A percentile compares a stretch with the other conserved stretches of the same genome.
Evolutionary conservation across 1,140 invertebrate species (phyloP).

Genomic region (Bombus haemorrhoidalis): DNA sequence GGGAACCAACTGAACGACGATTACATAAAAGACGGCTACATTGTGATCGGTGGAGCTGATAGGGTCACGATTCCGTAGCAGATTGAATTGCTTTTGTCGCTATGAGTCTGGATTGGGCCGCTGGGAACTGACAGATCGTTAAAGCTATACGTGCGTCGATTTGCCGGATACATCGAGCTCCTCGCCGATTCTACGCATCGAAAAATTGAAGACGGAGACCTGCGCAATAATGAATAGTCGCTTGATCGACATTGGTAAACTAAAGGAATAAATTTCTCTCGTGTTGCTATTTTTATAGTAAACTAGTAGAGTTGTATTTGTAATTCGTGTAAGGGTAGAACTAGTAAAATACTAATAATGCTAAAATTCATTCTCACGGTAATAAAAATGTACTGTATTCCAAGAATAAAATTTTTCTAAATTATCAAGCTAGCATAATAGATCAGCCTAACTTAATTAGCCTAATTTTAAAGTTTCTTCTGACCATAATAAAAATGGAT

Average conservation of each 20-base stretch:
- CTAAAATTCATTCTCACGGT: no score
- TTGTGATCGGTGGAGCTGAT: background rate
- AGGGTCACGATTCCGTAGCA: background rate
- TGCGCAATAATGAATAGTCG: background rate
- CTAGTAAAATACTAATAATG: no score
- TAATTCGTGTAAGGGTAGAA: no score
- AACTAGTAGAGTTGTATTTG: background rate
- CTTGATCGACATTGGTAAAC: background rate
- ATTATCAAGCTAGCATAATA: no score
- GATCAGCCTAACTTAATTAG: no score
- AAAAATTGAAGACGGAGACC: background rate
- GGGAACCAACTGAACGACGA: background rate
- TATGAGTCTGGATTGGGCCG: background rate
- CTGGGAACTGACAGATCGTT: background rate
- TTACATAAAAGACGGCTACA: background rate
- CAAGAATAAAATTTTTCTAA: no score
- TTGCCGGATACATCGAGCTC: background rate
- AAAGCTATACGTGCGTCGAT: background rate
- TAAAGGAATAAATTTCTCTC: background rate
- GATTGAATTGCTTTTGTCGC: constrained; percentile 17
- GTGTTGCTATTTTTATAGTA: background rate
- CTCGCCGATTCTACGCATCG: no score
- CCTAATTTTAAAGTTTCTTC: no score
- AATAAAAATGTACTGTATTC: no score
- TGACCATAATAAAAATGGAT: background rate